These are phyloP conservation scores for Athalia rosae DNA, from an alignment of 2,888 invertebrate genomes.

Conservation along the genomic window DNA sequence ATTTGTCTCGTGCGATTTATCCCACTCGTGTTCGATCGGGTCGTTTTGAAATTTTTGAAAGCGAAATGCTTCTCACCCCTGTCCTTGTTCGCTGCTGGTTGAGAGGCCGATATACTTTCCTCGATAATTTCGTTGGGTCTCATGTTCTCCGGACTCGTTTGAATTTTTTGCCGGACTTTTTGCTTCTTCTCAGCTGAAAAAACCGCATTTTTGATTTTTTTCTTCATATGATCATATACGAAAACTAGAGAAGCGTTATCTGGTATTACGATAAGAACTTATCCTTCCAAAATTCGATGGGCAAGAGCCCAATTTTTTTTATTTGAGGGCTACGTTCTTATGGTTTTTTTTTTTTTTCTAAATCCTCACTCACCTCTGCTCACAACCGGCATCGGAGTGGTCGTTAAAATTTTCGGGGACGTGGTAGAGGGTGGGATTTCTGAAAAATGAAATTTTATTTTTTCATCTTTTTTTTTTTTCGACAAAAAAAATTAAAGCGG, in stretches of 20 bases:
- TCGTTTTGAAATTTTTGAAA: slow-evolving; percentile 37
- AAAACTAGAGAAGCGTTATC: neutral
- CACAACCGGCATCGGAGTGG: slow-evolving; percentile 57
- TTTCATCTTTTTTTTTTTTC: neutral
- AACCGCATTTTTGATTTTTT: neutral
- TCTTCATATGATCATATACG: neutral
- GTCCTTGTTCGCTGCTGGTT: slow-evolving; percentile 60
- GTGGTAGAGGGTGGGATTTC: slow-evolving; percentile 67
- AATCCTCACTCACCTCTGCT: slow-evolving; percentile 64
- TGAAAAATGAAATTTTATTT: slow-evolving; percentile 51
- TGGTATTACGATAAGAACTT: no score
- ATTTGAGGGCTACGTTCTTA: slow-evolving; percentile 24
- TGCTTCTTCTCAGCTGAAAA: slow-evolving; percentile 63
- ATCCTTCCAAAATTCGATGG: no score
- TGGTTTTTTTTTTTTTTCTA: slow-evolving; percentile 62
- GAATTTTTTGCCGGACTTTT: slow-evolving; percentile 60
- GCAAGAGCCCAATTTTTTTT: slow-evolving; percentile 32
- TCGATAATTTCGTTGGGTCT: slow-evolving; percentile 62
- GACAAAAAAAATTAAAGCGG: neutral
- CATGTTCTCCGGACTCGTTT: slow-evolving; percentile 60
- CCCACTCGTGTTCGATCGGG: neutral
- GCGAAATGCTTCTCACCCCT: slow-evolving; percentile 56
- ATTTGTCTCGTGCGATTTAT: neutral
- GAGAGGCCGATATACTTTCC: slow-evolving; percentile 64
- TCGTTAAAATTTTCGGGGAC: slow-evolving; percentile 56